Base-by-base conservation (phyloP, 2,888 invertebrate species). In the Ochropacha duplaris region DNA sequence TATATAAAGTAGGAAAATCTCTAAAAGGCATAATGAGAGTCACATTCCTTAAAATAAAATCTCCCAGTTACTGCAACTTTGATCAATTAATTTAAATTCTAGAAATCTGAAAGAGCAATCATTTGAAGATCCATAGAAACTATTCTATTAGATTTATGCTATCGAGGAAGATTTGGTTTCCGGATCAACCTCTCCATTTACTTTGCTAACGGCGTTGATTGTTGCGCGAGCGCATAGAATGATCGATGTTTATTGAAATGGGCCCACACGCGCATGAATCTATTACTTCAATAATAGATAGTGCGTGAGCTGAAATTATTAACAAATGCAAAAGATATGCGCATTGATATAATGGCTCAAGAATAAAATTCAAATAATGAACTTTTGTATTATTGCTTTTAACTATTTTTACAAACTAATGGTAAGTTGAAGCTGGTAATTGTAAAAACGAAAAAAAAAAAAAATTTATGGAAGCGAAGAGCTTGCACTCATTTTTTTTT, bases 121-220 rank as follows among this genome's bases (percentile, higher is more conserved):
- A 52, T 34, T 52, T 52, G 31, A 52, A 31, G 52, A 52, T 52
- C 31, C 28, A 52, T 31, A 28, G 22, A 19, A 19, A 31, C 52
- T 14, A 31, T 52, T 19, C 34, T 34, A 14, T 52, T 52, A 52
- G 19, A 52, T 52, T 22, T 22, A 34, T 52, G 31, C 22, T 52
- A 52, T 52, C 34, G 28, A 9, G n/a, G 36, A 14, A 14, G 26
- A 28, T 16, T 16, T 8, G 4, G 71, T 83, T 88, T 90, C 87
- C 87, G 84, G 78, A 76, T 83, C 86, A 85, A 79, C 87, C 87
- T 80, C 79, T 83, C 82, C 81, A 86, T 86, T 86, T 84, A 81
- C 81, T 84, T 82, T 78, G 87, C 86, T 87, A 86, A 86, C 81
- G 85, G 88, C 84, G 79, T 79, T 77, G 81, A 83, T 81, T 78